Conservation (phyloP, 2,113 vertebrate species). For the Neodontobutis hainanensis region DNA sequence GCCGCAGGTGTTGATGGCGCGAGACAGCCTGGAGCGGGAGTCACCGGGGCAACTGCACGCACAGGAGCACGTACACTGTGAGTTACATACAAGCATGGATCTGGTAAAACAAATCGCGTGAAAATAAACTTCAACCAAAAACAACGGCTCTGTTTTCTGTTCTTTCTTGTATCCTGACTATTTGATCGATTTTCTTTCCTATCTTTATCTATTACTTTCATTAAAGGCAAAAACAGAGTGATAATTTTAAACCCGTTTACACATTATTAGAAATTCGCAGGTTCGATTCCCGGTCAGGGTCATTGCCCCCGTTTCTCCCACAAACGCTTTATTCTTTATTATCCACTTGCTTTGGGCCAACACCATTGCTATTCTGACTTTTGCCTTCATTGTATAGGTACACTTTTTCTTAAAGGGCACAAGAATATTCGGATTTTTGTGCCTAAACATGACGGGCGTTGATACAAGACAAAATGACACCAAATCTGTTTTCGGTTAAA, state of each 20-base stretch:
- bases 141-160: neutral
- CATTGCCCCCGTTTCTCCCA: neutral
- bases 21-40: slow-evolving; percentile 19
- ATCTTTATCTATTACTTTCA: neutral
- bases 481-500: neutral
- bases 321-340: neutral
- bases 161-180: no score
- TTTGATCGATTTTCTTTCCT: no score
- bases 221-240: neutral
- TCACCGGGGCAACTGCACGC: neutral
- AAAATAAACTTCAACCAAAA: neutral
- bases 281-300: neutral
- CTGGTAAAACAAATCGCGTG: neutral
- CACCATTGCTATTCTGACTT: neutral
- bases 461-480: neutral
- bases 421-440: neutral
- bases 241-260: neutral
- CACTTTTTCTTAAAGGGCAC: neutral
- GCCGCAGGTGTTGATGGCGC: slow-evolving; percentile 33
- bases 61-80: neutral
- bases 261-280: neutral
- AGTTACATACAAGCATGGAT: neutral
- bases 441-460: neutral
- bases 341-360: no score
- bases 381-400: neutral